Evolutionary conservation across 2,113 vertebrate species (phyloP), one percentile per base, ranked within the genome.

Genomic region (Cebus imitator): DNA sequence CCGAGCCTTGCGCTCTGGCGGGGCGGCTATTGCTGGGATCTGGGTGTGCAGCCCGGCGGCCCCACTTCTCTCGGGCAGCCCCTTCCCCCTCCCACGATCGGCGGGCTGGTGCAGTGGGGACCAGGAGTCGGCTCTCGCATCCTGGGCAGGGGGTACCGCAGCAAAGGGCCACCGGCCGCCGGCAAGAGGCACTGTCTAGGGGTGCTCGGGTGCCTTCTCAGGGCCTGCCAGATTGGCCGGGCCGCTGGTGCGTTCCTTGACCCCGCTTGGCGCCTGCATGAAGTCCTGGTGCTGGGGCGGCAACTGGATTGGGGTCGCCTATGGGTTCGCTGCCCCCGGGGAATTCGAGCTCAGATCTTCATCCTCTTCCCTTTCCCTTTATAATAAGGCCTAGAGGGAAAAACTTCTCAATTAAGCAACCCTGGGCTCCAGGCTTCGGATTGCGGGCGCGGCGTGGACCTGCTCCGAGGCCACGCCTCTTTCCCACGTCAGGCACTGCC

Each of bases 261-360:
- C 21, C 21, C 8, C 70, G 80, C 58, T 61, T 27, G 43, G 55
- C 73, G 72, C 94, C 55, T 83, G 90, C 8, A 89, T 48, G 23
- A 91, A 97, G 92, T 85, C 95, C 66, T 25, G 4, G 0, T 14
- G 61, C 83, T 23, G 81, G 79, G 96, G 48, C 48, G 76, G 95
- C 90, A 93, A 55, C 57, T 85, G 90, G 96, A 98, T 98, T 95
- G 95, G 84, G 50, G 97, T 89, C 72, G 43, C 94, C 94, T 87
- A 95, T 86, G 37, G 76, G 88, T 91, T 93, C 61, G 35, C 87
- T 81, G 96, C 94, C 11, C 91, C 83, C 52, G 0, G n/a, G 80
- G 87, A 84, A 66, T 78, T 85, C 25, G 30, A 96, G 94, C 86
- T 4, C 0, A 27, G n/a, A 6, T 80, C 8, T 2, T 8, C 57